Evolutionary conservation across 37 sponge, comb jelly and placozoan genomes (phyloP).

Genomic region (Aplysina aerophoba): DNA sequence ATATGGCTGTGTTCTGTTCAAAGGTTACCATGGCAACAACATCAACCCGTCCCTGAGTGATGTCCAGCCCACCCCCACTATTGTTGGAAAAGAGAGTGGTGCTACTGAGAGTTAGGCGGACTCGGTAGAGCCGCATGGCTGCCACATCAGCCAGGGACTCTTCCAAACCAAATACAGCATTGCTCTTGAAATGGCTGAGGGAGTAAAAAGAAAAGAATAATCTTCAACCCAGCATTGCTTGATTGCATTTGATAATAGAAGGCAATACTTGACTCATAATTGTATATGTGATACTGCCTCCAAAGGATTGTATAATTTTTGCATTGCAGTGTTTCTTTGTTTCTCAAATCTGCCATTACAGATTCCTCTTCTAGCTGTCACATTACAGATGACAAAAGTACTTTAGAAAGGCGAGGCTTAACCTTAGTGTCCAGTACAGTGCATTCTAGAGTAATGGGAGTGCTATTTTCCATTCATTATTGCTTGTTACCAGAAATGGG

Average conservation of each 20-base stretch:
- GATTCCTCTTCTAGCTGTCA: no score
- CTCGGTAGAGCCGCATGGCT: neutral
- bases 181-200: neutral
- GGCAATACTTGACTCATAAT: no score
- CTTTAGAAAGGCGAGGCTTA: no score
- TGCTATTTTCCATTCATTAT: no score
- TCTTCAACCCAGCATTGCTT: neutral
- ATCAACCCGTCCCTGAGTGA: conserved; percentile 1
- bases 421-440: no score
- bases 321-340: no score
- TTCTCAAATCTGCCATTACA: no score
- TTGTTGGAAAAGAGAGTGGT: neutral
- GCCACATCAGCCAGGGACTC: conserved; percentile 1
- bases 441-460: no score
- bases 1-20: conserved; percentile 5
- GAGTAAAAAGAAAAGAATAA: no score
- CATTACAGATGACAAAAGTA: no score
- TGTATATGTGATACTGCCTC: no score
- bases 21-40: neutral
- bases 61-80: conserved; percentile 12
- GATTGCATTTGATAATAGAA: neutral
- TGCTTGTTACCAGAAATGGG: neutral
- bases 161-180: neutral
- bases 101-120: neutral
- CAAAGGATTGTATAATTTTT: no score